Evolutionary conservation across 2,797 vertebrate genomes (phyloP).

Genomic region (Adrianichthys oophorus): DNA sequence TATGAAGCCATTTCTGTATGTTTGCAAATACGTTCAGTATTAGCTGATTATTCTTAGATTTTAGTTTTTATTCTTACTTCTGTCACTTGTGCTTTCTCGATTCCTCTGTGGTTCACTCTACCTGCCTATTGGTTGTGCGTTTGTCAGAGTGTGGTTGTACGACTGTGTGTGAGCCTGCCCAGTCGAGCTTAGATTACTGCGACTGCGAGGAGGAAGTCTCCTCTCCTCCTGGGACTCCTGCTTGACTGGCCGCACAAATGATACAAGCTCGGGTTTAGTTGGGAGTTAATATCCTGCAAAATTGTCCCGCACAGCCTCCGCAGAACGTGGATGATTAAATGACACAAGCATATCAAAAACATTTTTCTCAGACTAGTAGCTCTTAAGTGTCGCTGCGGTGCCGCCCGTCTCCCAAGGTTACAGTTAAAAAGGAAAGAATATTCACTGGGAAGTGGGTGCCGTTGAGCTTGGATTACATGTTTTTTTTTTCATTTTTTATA

Average conservation of each 20-base stretch:
- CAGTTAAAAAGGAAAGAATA: constrained; percentile 79
- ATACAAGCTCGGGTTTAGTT: constrained; percentile 85
- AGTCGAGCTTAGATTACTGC: constrained; percentile 80
- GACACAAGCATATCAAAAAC: constrained; percentile 84
- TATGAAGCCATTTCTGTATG: constrained; percentile 57
- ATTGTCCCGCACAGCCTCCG: constrained; percentile 81
- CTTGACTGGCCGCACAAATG: constrained; percentile 86
- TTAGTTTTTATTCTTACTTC: no score
- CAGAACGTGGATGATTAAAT: constrained; percentile 85
- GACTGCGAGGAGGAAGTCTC: constrained; percentile 75
- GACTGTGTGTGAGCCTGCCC: constrained; percentile 41
- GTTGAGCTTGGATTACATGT: constrained; percentile 57
- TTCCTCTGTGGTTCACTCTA: constrained; percentile 73
- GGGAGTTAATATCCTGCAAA: constrained; percentile 88
- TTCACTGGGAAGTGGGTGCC: constrained; percentile 71
- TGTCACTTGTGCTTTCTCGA: constrained; percentile 54
- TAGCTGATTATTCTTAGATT: no score
- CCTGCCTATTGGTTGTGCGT: constrained; percentile 62
- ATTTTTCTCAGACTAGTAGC: constrained; percentile 82
- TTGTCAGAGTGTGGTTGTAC: constrained; percentile 40
- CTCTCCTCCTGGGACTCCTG: constrained; percentile 79
- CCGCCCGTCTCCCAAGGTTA: constrained; percentile 80
- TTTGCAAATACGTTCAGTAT: constrained; percentile 25
- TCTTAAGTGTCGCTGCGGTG: constrained; percentile 77
- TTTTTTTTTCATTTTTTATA: constrained; percentile 42